Percentiles rank a stretch among this genome's conserved stretches.
Evolutionary conservation across 2,113 vertebrate genomes (phyloP).

Genomic region (Chaetodon trifascialis): DNA sequence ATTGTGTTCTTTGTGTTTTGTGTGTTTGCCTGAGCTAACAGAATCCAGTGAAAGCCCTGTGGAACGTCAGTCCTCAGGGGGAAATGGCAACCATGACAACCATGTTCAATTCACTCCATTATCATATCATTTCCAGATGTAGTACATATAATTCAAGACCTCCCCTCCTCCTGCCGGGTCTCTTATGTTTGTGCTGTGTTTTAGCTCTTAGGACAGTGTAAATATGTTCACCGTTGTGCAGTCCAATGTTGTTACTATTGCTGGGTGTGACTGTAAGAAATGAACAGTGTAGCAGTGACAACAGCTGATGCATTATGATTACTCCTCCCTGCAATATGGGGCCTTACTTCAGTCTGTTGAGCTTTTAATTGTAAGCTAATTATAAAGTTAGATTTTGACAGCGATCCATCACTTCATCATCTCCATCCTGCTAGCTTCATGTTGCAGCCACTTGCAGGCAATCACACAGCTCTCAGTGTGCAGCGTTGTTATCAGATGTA

Average conservation of each 20-base stretch:
- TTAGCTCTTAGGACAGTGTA: constrained; percentile 19
- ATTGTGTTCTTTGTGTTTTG: constrained; percentile 30
- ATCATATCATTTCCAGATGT: constrained; percentile 79
- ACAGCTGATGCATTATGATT: constrained; percentile 12
- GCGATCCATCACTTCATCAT: background rate
- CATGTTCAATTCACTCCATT: constrained; percentile 58
- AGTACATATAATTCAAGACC: constrained; percentile 41
- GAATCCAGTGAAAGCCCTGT: background rate
- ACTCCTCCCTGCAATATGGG: constrained; percentile 7
- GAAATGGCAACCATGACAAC: constrained; percentile 67
- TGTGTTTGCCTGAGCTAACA: constrained; percentile 14
- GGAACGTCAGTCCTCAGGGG: constrained; percentile 23
- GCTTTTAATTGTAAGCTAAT: constrained; percentile 25
- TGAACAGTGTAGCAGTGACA: background rate
- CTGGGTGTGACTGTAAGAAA: background rate
- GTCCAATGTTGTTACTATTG: constrained; percentile 18
- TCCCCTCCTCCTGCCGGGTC: constrained; percentile 1
- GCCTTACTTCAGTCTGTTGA: constrained; percentile 5
- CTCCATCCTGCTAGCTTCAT: background rate
- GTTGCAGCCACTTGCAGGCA: constrained; percentile 11
- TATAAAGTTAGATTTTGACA: background rate
- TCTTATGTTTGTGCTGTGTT: constrained; percentile 28
- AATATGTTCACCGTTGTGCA: constrained; percentile 27
- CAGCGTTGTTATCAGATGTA: constrained; percentile 43
- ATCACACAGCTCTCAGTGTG: constrained; percentile 35